Conservation (phyloP, 1,140 invertebrate species). For the Drosophila busckii region DNA sequence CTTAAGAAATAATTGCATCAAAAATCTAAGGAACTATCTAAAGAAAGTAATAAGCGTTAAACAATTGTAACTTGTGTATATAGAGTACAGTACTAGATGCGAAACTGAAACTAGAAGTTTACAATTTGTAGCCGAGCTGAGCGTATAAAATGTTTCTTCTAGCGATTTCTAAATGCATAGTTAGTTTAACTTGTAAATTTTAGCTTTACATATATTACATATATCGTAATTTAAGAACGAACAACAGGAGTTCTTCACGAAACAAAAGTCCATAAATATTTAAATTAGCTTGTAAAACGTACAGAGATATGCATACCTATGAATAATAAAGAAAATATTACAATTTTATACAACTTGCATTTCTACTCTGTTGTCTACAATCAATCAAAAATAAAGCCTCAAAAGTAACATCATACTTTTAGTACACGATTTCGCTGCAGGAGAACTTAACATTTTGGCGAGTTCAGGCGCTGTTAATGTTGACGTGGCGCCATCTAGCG, state of each 20-base stretch:
- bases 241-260: constrained; percentile 55
- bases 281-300: constrained; percentile 67
- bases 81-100: constrained; percentile 52
- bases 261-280: constrained; percentile 77
- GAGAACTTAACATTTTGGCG: no score
- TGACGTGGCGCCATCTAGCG: no score
- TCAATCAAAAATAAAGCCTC: no score
- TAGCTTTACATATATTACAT: constrained; percentile 58
- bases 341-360: constrained; percentile 14
- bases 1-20: constrained; percentile 57
- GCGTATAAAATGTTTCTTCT: constrained; percentile 41
- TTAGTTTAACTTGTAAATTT: constrained; percentile 77
- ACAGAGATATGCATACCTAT: constrained; percentile 54
- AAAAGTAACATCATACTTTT: no score
- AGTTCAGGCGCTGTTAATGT: no score
- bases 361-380: no score
- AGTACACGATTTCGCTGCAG: no score
- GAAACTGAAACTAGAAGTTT: constrained; percentile 32
- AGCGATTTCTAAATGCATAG: constrained; percentile 66
- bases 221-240: constrained; percentile 58
- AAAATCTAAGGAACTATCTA: constrained; percentile 32
- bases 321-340: constrained; percentile 58
- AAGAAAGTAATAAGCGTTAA: constrained; percentile 43
- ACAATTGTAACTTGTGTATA: constrained; percentile 70
- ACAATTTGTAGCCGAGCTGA: constrained; percentile 39